Conservation (phyloP, 2,888 invertebrate species). For the Eubasilissa splendida region DNA sequence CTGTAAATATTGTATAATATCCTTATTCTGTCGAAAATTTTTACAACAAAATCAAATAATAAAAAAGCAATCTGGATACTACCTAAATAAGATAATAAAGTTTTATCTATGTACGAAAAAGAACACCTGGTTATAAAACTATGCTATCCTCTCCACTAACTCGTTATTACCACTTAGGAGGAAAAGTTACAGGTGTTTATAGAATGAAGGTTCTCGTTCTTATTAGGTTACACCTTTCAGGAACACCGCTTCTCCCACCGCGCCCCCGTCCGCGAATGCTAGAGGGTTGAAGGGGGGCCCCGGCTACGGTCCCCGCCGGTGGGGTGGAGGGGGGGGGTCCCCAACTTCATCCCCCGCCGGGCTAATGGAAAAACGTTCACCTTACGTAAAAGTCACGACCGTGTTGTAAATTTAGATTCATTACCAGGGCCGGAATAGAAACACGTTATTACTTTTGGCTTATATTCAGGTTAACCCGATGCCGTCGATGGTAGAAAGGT, state of each 20-base stretch:
- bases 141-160: conserved; percentile 13
- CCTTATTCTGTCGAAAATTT: neutral
- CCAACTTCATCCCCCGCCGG: conserved; percentile 31
- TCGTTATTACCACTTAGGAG: conserved; percentile 19
- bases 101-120: conserved; percentile 7
- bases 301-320: neutral
- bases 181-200: conserved; percentile 24
- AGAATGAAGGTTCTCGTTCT: conserved; percentile 15
- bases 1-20: too few relatives aligned
- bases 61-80: neutral
- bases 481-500: too few relatives aligned
- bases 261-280: too few relatives aligned
- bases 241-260: too few relatives aligned
- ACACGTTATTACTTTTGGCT: too few relatives aligned
- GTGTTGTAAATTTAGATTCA: conserved; percentile 1
- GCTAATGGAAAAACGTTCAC: conserved; percentile 36
- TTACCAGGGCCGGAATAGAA: neutral
- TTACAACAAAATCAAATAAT: neutral
- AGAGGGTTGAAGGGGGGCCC: neutral
- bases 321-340: conserved; percentile 19
- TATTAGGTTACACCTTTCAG: conserved; percentile 4
- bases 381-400: conserved; percentile 38
- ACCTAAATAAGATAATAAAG: neutral
- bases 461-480: too few relatives aligned
- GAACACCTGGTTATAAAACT: conserved; percentile 12